A percentile compares a stretch with the other conserved stretches of the same genome.
These are phyloP conservation scores for Aporrectodea caliginosa DNA, from an alignment of 1,140 invertebrate genomes.

Conservation along the genomic window DNA sequence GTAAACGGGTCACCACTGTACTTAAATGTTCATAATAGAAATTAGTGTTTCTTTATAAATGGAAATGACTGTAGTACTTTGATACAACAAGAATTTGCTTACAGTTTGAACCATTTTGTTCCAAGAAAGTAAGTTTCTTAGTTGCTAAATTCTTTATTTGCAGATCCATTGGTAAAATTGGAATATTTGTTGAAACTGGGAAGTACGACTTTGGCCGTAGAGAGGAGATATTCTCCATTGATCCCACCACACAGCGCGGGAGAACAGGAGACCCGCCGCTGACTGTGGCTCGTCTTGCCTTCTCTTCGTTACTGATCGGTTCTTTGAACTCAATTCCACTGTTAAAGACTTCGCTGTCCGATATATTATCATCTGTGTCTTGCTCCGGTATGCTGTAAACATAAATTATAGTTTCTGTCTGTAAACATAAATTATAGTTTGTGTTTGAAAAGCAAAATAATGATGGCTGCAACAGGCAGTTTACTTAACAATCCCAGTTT, in stretches of 20 bases:
- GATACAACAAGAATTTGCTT: no score
- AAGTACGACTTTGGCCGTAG: not conserved
- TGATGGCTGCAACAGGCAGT: no score
- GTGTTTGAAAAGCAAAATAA: no score
- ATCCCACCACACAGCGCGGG: constrained; percentile 54
- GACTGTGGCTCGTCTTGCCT: constrained; percentile 80
- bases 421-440: no score
- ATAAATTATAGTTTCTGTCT: constrained; percentile 35
- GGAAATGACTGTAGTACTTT: no score
- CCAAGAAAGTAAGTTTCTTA: no score
- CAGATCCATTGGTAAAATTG: not conserved
- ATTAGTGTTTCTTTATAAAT: no score
- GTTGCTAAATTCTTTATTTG: not conserved
- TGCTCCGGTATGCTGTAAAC: constrained; percentile 36
- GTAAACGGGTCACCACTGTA: no score
- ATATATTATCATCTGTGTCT: constrained; percentile 50
- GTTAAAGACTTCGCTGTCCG: constrained; percentile 50
- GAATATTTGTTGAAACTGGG: not conserved
- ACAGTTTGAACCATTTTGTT: no score
- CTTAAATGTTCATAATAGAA: no score
- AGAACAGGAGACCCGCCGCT: constrained; percentile 74
- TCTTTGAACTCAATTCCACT: constrained; percentile 61
- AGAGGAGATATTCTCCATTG: constrained; percentile 16
- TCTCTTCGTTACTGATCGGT: constrained; percentile 68
- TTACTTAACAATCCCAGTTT: no score